A percentile compares a stretch with the other conserved stretches of the same genome.
Evolutionary conservation across 2,113 vertebrate genomes (phyloP).

Genomic region (Canis aureus): DNA sequence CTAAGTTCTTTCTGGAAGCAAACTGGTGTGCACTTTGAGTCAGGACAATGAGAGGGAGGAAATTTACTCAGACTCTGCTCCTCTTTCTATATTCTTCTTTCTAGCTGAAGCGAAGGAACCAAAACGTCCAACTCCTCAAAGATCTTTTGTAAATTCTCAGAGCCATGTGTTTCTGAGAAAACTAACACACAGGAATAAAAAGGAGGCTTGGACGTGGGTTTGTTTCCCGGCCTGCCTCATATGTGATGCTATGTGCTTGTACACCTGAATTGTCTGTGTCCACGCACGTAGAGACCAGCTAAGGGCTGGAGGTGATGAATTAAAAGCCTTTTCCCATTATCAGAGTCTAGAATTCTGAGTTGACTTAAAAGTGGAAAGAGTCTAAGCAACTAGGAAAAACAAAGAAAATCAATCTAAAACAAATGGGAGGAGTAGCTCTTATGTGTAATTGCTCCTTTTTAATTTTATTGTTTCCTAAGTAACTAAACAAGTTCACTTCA

Average conservation of each 20-base stretch:
- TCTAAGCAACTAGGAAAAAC: not conserved
- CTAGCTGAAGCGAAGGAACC: not conserved
- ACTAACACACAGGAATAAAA: not conserved
- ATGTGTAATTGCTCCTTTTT: not conserved
- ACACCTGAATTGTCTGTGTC: not conserved
- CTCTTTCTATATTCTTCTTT: not conserved
- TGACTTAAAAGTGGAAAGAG: not conserved
- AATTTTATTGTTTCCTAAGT: constrained; percentile 49
- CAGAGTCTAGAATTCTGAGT: not conserved
- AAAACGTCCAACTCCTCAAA: not conserved
- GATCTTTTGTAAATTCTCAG: not conserved
- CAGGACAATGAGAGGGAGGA: not conserved
- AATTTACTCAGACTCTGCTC: not conserved
- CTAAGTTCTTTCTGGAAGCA: not conserved
- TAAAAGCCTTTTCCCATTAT: not conserved
- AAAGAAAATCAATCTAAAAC: not conserved
- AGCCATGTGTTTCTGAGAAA: not conserved
- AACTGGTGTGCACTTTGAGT: not conserved
- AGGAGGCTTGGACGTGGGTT: not conserved
- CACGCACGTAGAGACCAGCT: not conserved
- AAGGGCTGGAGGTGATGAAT: not conserved
- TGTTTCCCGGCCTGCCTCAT: not conserved
- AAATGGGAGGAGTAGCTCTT: not conserved
- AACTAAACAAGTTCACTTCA: not conserved
- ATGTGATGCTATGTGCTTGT: not conserved